Conservation (phyloP, 2,113 vertebrate species). For the Melanerpes aurifrons region DNA sequence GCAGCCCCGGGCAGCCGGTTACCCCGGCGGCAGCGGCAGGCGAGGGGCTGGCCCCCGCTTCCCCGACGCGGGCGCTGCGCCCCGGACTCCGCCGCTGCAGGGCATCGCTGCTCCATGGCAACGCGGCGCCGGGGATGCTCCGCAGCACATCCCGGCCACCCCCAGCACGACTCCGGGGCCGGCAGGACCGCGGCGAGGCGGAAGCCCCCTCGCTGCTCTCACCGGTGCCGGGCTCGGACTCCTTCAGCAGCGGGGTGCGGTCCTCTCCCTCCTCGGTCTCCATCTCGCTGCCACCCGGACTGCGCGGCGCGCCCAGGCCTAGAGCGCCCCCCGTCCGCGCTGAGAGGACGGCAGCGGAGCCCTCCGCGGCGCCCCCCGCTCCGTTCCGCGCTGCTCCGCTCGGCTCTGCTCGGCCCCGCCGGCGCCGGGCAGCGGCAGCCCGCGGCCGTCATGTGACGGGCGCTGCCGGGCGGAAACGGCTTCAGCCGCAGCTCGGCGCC, state of each 20-base stretch:
- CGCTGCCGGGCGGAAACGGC: background rate
- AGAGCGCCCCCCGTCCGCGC: background rate
- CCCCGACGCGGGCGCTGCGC: background rate
- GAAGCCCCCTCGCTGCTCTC: background rate
- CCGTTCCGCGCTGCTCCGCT: background rate
- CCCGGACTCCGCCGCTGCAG: background rate
- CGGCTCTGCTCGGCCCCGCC: background rate
- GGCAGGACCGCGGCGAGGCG: background rate
- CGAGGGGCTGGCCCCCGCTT: too few relatives aligned
- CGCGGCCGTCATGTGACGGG: background rate
- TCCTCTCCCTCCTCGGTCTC: conserved; percentile 48
- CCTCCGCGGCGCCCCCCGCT: background rate
- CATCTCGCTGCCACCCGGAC: background rate
- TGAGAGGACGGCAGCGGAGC: background rate
- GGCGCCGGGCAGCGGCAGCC: background rate
- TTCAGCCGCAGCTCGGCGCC: background rate
- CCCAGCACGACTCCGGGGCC: too few relatives aligned
- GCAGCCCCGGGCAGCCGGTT: too few relatives aligned
- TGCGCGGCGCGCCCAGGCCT: background rate
- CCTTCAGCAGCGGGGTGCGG: conserved; percentile 54
- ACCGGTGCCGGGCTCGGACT: conserved; percentile 8
- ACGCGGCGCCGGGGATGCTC: background rate
- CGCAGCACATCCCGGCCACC: background rate
- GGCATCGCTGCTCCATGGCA: conserved; percentile 7
- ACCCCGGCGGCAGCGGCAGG: background rate